Evolutionary conservation across 2,888 invertebrate genomes (phyloP), one percentile per base, ranked within the genome.

Genomic region (Andrena dorsata): DNA sequence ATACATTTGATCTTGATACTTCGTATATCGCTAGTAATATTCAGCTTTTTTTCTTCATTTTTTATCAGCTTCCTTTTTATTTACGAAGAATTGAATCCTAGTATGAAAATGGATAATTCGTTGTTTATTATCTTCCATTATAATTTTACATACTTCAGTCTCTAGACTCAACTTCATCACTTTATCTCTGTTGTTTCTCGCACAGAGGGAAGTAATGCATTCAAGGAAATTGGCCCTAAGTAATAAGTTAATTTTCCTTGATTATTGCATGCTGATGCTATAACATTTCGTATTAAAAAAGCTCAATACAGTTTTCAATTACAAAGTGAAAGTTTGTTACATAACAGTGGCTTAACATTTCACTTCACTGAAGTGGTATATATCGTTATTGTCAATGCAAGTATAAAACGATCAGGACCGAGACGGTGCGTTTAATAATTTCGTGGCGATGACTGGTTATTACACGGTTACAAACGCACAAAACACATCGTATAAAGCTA

Each of bases 311-410:
- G 16, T 53, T 20, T 53, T 23, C 53, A 41, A 28, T 49, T 61
- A 35, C 1, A 41, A 63, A 16, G 61, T 49, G 10, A 41, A 65
- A 64, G 26, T 68, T 51, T 20, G 64, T 76, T 64, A 51, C 60
- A 66, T 61, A 47, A 58, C 65, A 65, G 28, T 74, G 35, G 26
- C 61, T n/a, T 13, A 20, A 41, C 23, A 65, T 61, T 53, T 26
- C 70, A 26, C 76, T 70, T 71, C 76, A 76, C 49, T 70, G 69
- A 79, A 76, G 64, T 49, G 60, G 65, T 30, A 79, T 60, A 2
- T 51, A 16, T 68, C 51, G 16, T n/a, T 58, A 70, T 13, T n/a
- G 35, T 69, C 64, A 41, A 10, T 56, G 41, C 20, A 47, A 30
- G 60, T 28, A 8, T 20, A 51, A 58, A 61, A 32, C n/a, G 10